Base-by-base conservation (phyloP, 2,113 vertebrate species). In the Scophthalmus maximus region DNA sequence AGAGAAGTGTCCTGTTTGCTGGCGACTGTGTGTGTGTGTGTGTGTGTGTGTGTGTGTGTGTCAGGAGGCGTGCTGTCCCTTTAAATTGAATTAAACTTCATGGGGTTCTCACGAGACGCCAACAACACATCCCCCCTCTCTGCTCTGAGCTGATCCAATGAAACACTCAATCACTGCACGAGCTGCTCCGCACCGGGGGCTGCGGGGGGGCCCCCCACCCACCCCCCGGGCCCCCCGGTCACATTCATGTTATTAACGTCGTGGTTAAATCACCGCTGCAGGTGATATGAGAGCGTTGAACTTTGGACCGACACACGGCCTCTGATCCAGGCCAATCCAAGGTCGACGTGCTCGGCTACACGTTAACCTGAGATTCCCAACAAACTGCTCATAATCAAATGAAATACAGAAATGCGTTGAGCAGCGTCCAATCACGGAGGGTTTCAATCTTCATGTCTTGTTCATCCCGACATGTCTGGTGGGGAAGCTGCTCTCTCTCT, bases 291-390 rank as follows among this genome's bases (percentile, higher is more conserved):
- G n/a, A 27, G 26, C 32, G 23, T 3, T 90, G 88, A 89, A 92
- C 92, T 93, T 93, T 91, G 84, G 56, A 78, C 89, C 40, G 53
- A 59, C 36, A 15, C 14, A 11, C n/a, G 78, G 72, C 59, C 78
- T 88, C 63, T 86, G 82, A 86, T 79, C 85, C 74, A 70, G n/a
- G 23, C 89, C 90, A 90, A 91, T 89, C 88, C 81, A 57, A 57
- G 50, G 49, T n/a, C 44, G 68, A 71, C 72, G 73, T 81, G 68
- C 25, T 55, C 79, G 81, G 81, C 87, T 74, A 77, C 76, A 87
- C 83, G 87, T 89, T 89, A 87, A 90, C 82, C 73, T 85, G 73
- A 34, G 30, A 64, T 72, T 58, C 40, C 44, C 47, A 70, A 22
- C 69, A 80, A n/a, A 51, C 60, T 71, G 30, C 4, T 34, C 1